These are phyloP conservation scores for Atherinomorus stipes DNA, from an alignment of 2,113 vertebrate species.

Conservation along the genomic window DNA sequence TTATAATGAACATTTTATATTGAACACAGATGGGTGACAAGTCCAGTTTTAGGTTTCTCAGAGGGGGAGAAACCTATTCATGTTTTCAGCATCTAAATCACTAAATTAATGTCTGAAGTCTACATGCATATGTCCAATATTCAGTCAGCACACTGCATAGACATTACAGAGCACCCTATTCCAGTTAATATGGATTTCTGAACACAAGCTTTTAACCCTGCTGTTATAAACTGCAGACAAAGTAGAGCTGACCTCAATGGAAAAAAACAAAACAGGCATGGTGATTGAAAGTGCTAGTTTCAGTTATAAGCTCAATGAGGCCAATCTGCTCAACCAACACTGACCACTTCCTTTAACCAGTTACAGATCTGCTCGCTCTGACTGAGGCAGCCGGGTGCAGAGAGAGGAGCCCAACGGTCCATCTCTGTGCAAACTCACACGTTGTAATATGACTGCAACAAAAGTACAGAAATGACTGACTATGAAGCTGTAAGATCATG, in stretches of 20 bases:
- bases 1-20: too few species aligned
- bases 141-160: not conserved
- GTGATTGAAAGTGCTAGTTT: slow-evolving; percentile 72
- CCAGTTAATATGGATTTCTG: not conserved
- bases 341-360: slow-evolving; percentile 84
- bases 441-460: not conserved
- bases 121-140: not conserved
- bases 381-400: slow-evolving; percentile 14
- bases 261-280: slow-evolving; percentile 44
- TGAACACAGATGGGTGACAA: too few species aligned
- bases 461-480: slow-evolving; percentile 8
- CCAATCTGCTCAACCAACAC: slow-evolving; percentile 74
- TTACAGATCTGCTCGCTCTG: slow-evolving; percentile 38
- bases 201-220: not conserved
- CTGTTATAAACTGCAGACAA: slow-evolving; percentile 11
- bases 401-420: slow-evolving; percentile 21
- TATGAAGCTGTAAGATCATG: not conserved
- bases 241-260: slow-evolving; percentile 48
- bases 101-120: not conserved
- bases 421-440: slow-evolving; percentile 25
- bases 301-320: slow-evolving; percentile 66
- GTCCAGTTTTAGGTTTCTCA: too few species aligned
- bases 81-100: too few species aligned
- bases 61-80: too few species aligned
- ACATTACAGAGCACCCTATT: not conserved